phyloP scores from a whole-genome alignment of 2,113 vertebrate genomes.

The Lota lota region DNA sequence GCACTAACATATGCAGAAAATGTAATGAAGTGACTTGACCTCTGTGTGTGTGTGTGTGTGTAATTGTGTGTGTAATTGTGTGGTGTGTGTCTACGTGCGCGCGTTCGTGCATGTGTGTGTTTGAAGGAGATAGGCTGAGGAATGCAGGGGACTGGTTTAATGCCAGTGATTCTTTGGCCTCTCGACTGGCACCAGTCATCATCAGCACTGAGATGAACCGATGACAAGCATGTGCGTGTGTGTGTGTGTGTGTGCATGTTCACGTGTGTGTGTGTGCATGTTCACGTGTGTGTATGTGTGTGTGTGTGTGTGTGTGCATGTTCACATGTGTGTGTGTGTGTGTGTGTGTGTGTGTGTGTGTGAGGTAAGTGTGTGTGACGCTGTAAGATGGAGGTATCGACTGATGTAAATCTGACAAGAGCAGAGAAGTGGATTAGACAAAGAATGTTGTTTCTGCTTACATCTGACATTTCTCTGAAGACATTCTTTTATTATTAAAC shows the following conservation, averaged over 20 bases:
- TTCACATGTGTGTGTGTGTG: conserved; percentile 5
- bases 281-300: neutral
- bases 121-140: conserved; percentile 1
- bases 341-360: neutral
- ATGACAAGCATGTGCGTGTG: conserved; percentile 12
- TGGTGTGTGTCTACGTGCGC: neutral
- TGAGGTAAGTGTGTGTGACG: neutral
- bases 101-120: neutral
- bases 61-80: no score
- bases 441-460: conserved; percentile 6
- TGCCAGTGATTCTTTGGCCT: conserved; percentile 10
- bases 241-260: neutral
- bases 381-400: conserved; percentile 10
- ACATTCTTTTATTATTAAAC: neutral
- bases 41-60: conserved; percentile 1
- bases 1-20: no score
- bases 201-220: conserved; percentile 4
- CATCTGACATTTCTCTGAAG: neutral
- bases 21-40: neutral
- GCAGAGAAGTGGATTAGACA: conserved; percentile 7
- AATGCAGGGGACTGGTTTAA: conserved; percentile 4
- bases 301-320: neutral
- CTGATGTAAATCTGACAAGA: conserved; percentile 17
- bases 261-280: neutral
- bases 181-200: conserved; percentile 1